A percentile compares a stretch with the other conserved stretches of the same genome.
Evolutionary conservation across 2,113 vertebrate species (phyloP).

Genomic region (Xenopus tropicalis): DNA sequence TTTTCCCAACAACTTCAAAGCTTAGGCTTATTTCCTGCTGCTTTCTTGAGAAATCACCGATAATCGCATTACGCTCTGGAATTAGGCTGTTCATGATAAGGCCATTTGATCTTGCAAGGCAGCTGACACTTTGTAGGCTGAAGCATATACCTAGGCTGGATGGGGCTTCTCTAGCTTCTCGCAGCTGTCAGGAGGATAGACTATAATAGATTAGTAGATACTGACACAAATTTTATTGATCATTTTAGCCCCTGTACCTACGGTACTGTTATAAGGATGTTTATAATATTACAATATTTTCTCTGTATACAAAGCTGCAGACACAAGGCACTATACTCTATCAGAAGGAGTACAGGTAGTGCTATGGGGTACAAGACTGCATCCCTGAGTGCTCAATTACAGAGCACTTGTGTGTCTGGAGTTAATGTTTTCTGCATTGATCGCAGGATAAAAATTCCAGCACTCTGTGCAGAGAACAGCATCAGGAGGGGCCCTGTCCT

Average conservation of each 20-base stretch:
- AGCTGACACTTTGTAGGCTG: conserved; percentile 30
- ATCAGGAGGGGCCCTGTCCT: no score
- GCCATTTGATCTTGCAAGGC: conserved; percentile 36
- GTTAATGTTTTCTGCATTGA: no score
- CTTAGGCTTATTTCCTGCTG: conserved; percentile 35
- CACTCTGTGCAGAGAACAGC: no score
- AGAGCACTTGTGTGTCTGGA: no score
- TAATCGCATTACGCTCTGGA: conserved; percentile 44
- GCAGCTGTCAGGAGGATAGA: conserved; percentile 22
- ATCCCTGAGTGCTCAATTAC: no score
- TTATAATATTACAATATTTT: no score
- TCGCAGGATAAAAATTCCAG: no score
- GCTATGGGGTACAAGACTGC: no score
- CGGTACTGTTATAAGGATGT: no score
- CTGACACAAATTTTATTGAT: not conserved
- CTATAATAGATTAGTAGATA: not conserved
- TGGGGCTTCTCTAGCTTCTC: not conserved
- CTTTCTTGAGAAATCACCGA: conserved; percentile 25
- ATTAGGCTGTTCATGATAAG: conserved; percentile 37
- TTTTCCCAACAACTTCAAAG: conserved; percentile 42
- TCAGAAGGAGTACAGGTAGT: no score
- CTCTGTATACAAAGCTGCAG: no score
- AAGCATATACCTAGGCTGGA: conserved; percentile 23
- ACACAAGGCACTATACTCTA: no score
- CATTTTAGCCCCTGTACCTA: not conserved